These are phyloP conservation scores for Chironomus tepperi DNA, from an alignment of 1,140 invertebrate genomes.

Conservation along the genomic window DNA sequence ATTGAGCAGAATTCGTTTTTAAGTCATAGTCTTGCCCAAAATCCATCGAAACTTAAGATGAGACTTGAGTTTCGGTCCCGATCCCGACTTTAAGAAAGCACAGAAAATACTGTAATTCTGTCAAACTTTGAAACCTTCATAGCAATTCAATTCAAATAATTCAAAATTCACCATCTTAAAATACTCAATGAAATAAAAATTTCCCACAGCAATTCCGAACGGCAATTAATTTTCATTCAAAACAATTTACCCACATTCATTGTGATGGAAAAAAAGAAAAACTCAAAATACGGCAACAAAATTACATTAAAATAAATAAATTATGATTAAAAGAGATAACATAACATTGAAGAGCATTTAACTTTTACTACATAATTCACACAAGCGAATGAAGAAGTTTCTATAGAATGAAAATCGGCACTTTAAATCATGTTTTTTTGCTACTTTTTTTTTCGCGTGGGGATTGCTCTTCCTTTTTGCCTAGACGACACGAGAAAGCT, in stretches of 20 bases:
- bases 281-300: not conserved
- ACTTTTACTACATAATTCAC: constrained; percentile 2
- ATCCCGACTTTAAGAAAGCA: too few relatives aligned
- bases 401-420: not conserved
- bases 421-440: not conserved
- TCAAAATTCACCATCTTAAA: too few relatives aligned
- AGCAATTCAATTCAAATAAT: too few relatives aligned
- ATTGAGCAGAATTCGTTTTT: too few relatives aligned
- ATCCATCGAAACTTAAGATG: too few relatives aligned
- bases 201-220: too few relatives aligned
- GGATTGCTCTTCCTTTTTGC: not conserved
- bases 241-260: not conserved
- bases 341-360: constrained; percentile 8
- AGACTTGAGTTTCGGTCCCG: too few relatives aligned
- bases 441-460: not conserved
- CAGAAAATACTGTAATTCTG: too few relatives aligned
- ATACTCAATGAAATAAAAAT: too few relatives aligned
- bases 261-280: not conserved
- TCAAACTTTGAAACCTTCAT: too few relatives aligned
- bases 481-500: too few relatives aligned
- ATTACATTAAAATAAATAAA: not conserved
- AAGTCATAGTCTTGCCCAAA: too few relatives aligned
- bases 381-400: not conserved
- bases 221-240: not conserved
- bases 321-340: constrained; percentile 14